Evolutionary conservation across 2,113 vertebrate genomes (phyloP), one percentile per base, ranked within the genome.

Genomic region (Ardeotis arabs): DNA sequence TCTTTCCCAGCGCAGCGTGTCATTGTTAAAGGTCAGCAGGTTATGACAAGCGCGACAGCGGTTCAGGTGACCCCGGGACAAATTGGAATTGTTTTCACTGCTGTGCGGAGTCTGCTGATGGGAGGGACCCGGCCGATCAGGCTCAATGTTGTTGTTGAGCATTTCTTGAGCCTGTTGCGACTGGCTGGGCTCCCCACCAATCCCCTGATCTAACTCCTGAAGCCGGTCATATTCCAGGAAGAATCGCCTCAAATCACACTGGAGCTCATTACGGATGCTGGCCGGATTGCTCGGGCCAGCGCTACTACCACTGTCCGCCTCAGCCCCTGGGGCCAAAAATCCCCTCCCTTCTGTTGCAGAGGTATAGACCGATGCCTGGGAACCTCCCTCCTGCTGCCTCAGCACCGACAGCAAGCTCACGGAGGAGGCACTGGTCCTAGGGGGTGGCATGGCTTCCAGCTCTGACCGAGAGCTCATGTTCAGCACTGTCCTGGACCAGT

Each of bases 41-140:
- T 99, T 99, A 98, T 99, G 99, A 98, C 99, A 99, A 68, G 99
- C 99, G 22, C 99, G 98, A 98, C 99, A 99, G 96, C 99, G 99
- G 97, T 99, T 99, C 92, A 99, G 98, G 90, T 99, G 99, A 72
- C 99, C 99, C 20, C 99, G 98, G 63, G 99, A 98, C 84, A 98
- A 92, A 98, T 85, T 98, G 92, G 98, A 98, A 97, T 97, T 98
- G 98, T 98, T 98, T 95, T 99, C 99, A 76, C 98, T 97, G 96
- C 97, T 98, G 97, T 98, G 98, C 82, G 98, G 98, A 93, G 97
- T 97, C 75, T 97, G 98, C 89, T 91, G 98, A 91, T 99, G 99
- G 37, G 99, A 99, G 23, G 99, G 98, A 62, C 99, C 99, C 0
- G 99, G 98, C 76, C 99, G 97, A 87, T 99, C 99, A 4, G 99